phyloP scores from a whole-genome alignment of 2,888 invertebrate genomes.

The Sinhomidia bicolor region DNA sequence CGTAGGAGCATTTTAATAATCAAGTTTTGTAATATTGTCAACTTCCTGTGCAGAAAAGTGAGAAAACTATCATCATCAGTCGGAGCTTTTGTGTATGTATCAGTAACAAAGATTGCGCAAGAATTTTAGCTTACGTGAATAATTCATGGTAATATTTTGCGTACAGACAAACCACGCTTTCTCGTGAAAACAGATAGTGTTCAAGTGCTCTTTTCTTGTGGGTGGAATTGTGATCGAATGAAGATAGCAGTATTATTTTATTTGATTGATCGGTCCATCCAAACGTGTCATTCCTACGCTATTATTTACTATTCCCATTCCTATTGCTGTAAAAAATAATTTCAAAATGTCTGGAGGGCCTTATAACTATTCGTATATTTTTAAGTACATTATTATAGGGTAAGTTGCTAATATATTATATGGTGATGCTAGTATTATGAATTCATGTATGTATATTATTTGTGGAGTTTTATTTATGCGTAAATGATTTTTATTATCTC shows the following conservation, averaged over 20 bases:
- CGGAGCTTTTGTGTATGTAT: too few relatives aligned
- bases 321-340: background rate
- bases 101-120: too few relatives aligned
- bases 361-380: slow-evolving; percentile 99
- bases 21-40: too few relatives aligned
- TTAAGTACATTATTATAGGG: slow-evolving; percentile 99
- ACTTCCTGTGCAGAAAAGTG: too few relatives aligned
- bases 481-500: background rate
- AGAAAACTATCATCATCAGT: too few relatives aligned
- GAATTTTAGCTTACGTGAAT: too few relatives aligned
- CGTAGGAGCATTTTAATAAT: too few relatives aligned
- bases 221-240: background rate
- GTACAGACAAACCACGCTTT: background rate
- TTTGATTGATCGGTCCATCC: background rate
- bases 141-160: too few relatives aligned
- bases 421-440: too few relatives aligned
- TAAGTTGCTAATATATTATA: slow-evolving; percentile 29
- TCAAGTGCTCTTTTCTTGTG: background rate
- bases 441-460: too few relatives aligned
- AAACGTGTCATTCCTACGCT: background rate
- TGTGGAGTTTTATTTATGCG: background rate
- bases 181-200: background rate
- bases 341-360: slow-evolving; percentile 93
- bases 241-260: background rate
- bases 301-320: background rate